A percentile compares a stretch with the other conserved stretches of the same genome.
Conservation (phyloP, 2,888 invertebrate genomes). For the Cantharis flavilabris region DNA sequence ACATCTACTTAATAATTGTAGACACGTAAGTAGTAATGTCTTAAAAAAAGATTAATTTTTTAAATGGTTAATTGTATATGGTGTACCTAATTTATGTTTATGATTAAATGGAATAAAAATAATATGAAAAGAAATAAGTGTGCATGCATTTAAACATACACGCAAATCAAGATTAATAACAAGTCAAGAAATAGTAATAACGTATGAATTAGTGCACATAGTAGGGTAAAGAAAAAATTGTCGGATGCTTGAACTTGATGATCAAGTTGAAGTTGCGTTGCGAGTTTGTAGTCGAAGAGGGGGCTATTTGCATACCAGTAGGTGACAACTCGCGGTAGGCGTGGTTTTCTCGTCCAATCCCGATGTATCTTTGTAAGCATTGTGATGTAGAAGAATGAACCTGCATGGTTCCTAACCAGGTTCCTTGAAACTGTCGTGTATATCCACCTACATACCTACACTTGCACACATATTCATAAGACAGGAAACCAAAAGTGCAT, state of each 20-base stretch:
- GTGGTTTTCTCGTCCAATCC: conserved; percentile 51
- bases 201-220: background rate
- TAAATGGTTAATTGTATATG: background rate
- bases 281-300: conserved; percentile 43
- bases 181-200: background rate
- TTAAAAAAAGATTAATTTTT: background rate
- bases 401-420: conserved; percentile 53
- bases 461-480: conserved; percentile 25
- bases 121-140: background rate
- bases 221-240: conserved; percentile 9
- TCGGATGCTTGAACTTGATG: conserved; percentile 27
- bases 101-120: background rate
- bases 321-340: conserved; percentile 57
- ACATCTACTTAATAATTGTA: no score
- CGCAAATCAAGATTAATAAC: background rate
- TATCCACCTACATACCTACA: conserved; percentile 43
- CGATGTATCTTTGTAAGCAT: conserved; percentile 44
- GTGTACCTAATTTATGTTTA: background rate
- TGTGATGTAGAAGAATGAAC: conserved; percentile 51
- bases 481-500: conserved; percentile 17
- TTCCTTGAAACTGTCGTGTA: conserved; percentile 41
- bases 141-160: background rate
- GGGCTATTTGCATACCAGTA: conserved; percentile 59
- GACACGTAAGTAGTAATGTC: no score
- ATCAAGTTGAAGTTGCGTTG: conserved; percentile 30